Percentiles rank a stretch among this genome's conserved stretches.
These are phyloP conservation scores for Heliocidaris tuberculata DNA, from an alignment of 35 echinoderm and acorn worm species.

Conservation along the genomic window DNA sequence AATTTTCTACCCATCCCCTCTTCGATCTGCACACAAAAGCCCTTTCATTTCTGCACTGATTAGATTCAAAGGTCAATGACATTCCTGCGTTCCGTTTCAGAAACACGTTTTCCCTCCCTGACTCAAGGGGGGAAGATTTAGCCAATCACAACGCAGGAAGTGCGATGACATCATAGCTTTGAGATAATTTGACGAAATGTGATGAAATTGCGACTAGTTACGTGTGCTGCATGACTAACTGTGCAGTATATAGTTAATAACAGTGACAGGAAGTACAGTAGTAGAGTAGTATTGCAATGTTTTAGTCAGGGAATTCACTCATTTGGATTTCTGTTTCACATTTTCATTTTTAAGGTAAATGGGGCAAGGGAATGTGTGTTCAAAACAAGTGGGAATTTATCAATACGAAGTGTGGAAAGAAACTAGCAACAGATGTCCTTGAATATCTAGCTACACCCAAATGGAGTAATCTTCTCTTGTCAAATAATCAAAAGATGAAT, in stretches of 20 bases:
- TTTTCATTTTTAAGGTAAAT: background rate
- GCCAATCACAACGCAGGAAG: background rate
- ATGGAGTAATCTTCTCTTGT: background rate
- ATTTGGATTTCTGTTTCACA: background rate
- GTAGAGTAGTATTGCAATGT: background rate
- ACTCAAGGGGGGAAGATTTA: background rate
- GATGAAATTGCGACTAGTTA: background rate
- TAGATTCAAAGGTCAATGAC: background rate
- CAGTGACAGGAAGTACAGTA: background rate
- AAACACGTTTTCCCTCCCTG: background rate
- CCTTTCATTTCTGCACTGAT: background rate
- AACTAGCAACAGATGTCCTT: background rate
- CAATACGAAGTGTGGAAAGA: background rate
- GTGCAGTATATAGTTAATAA: background rate
- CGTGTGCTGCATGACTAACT: background rate
- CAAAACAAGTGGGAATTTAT: too few species aligned
- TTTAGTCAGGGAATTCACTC: background rate
- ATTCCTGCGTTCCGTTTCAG: background rate
- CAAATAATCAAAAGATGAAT: background rate
- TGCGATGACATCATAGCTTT: background rate
- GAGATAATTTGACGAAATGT: constrained; percentile 12
- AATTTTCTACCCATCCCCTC: background rate
- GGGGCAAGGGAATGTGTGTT: background rate
- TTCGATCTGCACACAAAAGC: background rate
- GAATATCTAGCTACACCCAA: background rate